Base-by-base conservation (phyloP, 1,140 invertebrate genomes). In the Cyclargus thomasi region DNA sequence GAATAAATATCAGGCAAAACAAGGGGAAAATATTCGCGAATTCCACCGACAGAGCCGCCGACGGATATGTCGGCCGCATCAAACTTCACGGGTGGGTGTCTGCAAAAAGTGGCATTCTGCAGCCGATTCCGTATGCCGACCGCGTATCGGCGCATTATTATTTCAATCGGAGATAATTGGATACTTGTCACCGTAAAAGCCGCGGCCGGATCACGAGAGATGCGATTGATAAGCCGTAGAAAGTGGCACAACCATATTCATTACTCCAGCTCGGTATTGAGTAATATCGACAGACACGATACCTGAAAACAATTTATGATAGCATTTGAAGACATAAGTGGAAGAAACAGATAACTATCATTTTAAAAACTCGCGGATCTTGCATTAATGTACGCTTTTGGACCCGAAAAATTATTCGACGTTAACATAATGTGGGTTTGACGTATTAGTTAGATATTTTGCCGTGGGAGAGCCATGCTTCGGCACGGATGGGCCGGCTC, bases 111-210 rank as follows among this genome's bases (percentile, higher is more conserved):
- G n/a, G 62, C 63, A 70, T 75, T 70, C 70, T 39, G 14, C 63
- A 68, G 70, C 64, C 64, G 39, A 69, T 70, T 68, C 73, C 69
- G 76, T 73, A 85, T 82, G 74, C 81, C 74, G 73, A 67, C 65
- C 71, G 70, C 78, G 77, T 11, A 69, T 36, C 53, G 67, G 62
- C 65, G 74, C 79, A 82, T 80, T 82, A 84, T 84, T 84, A 82
- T 82, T 84, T 82, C 80, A 82, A 84, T 84, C 82, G 78, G 68
- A 77, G 77, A 78, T 84, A 84, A 84, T 84, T 84, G 82, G 80
- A 81, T 76, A 79, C 71, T 80, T 80, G 82, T 82, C 79, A 74
- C 75, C 70, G 70, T 80, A 82, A 83, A 81, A 78, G 79, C 75
- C 63, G 62, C 23, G 63, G 67, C 75, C 55, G 64, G n/a, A 68